Evolutionary conservation across 2,888 invertebrate species (phyloP).

Genomic region (Serrognathus titanus): DNA sequence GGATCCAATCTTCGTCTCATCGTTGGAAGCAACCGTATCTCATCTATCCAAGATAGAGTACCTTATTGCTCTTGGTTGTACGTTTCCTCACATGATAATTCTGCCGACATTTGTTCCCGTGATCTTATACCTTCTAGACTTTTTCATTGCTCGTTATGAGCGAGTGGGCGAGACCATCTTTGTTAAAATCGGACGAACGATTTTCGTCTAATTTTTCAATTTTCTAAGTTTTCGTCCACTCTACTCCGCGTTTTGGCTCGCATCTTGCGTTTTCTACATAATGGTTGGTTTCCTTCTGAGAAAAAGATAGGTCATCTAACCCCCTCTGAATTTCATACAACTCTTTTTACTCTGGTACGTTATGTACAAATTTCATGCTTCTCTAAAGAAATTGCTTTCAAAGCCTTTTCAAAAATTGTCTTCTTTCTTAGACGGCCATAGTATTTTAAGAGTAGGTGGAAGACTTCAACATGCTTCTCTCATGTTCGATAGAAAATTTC

Average conservation of each 20-base stretch:
- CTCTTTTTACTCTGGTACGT: constrained; percentile 1
- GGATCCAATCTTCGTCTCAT: constrained; percentile 13
- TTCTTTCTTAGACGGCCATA: too few species aligned
- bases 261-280: background rate
- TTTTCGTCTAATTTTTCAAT: too few species aligned
- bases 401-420: too few species aligned
- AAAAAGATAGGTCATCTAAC: background rate
- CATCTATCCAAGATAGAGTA: constrained; percentile 11
- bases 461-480: too few species aligned
- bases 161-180: background rate
- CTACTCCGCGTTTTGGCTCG: background rate
- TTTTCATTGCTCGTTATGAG: background rate
- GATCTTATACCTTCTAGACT: constrained; percentile 11
- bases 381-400: too few species aligned
- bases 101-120: constrained; percentile 13
- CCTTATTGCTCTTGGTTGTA: constrained; percentile 9
- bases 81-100: constrained; percentile 10
- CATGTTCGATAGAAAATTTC: constrained; percentile 5
- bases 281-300: background rate
- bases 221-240: background rate
- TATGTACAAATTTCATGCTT: constrained; percentile 10
- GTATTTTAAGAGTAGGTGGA: too few species aligned
- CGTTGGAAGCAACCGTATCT: constrained; percentile 17
- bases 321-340: too few species aligned
- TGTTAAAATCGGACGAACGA: too few species aligned